Conservation (phyloP, 1,140 invertebrate species). For the Rhagoletis pomonella region DNA sequence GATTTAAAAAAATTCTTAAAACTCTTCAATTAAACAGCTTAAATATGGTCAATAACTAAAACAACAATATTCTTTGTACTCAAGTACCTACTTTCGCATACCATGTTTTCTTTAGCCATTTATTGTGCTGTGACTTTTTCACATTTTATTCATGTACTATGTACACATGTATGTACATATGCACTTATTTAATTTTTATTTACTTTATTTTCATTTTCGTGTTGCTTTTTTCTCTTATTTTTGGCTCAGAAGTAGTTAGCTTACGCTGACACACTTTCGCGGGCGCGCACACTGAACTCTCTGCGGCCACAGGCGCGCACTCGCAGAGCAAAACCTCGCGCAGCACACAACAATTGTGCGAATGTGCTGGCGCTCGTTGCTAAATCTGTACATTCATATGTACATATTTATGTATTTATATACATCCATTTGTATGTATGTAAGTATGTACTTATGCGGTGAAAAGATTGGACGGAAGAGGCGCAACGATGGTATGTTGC, state of each 20-base stretch:
- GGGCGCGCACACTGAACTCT: constrained; percentile 7
- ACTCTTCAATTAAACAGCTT: too few relatives aligned
- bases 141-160: background rate
- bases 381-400: too few relatives aligned
- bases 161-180: background rate
- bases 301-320: background rate
- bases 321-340: background rate
- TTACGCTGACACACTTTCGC: constrained; percentile 44
- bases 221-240: constrained; percentile 7
- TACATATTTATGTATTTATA: too few relatives aligned
- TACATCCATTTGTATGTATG: too few relatives aligned
- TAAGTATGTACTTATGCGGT: background rate
- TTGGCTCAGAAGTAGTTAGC: constrained; percentile 8
- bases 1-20: too few relatives aligned
- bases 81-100: background rate
- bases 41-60: constrained; percentile 6
- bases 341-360: constrained; percentile 7
- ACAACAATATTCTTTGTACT: background rate
- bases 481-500: constrained; percentile 10
- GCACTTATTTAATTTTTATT: constrained; percentile 20
- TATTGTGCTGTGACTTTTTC: background rate
- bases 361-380: background rate
- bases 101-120: constrained; percentile 13
- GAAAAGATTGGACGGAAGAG: constrained; percentile 8
- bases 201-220: constrained; percentile 37